Evolutionary conservation across 2,888 invertebrate species (phyloP).

Genomic region (Desoria tigrina): DNA sequence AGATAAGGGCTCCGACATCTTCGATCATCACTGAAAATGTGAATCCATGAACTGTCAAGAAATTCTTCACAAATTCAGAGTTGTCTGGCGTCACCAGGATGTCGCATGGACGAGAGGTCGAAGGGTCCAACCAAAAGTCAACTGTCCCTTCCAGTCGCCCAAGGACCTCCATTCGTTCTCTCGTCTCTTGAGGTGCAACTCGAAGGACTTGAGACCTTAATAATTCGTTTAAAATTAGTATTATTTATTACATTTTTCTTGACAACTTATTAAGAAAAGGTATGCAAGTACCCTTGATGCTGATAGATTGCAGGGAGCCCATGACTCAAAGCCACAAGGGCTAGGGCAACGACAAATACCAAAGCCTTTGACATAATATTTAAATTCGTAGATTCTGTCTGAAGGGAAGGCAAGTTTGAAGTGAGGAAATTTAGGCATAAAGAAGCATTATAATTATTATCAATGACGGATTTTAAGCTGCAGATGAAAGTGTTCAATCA

Average conservation of each 20-base stretch:
- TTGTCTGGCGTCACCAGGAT: constrained; percentile 56
- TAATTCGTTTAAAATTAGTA: not conserved
- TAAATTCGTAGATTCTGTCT: too few species aligned
- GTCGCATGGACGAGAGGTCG: constrained; percentile 65
- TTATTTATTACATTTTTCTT: too few species aligned
- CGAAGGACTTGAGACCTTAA: constrained; percentile 56
- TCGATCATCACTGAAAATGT: constrained; percentile 35
- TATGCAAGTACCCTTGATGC: not conserved
- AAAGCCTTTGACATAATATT: too few species aligned
- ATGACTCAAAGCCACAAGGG: too few species aligned
- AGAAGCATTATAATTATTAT: too few species aligned
- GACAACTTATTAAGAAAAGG: not conserved
- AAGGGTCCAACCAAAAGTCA: constrained; percentile 66
- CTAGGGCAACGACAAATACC: too few species aligned
- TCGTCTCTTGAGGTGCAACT: constrained; percentile 58
- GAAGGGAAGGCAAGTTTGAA: too few species aligned
- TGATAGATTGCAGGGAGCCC: not conserved
- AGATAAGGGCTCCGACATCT: constrained; percentile 37
- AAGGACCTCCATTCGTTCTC: constrained; percentile 59
- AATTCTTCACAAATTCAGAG: constrained; percentile 18
- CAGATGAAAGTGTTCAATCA: too few species aligned
- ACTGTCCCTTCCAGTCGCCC: constrained; percentile 60
- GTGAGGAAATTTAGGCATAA: too few species aligned
- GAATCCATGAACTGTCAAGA: constrained; percentile 31
- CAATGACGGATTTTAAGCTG: too few species aligned